phyloP scores from a whole-genome alignment of 2,113 vertebrate genomes.

The Proterorhinus semilunaris region DNA sequence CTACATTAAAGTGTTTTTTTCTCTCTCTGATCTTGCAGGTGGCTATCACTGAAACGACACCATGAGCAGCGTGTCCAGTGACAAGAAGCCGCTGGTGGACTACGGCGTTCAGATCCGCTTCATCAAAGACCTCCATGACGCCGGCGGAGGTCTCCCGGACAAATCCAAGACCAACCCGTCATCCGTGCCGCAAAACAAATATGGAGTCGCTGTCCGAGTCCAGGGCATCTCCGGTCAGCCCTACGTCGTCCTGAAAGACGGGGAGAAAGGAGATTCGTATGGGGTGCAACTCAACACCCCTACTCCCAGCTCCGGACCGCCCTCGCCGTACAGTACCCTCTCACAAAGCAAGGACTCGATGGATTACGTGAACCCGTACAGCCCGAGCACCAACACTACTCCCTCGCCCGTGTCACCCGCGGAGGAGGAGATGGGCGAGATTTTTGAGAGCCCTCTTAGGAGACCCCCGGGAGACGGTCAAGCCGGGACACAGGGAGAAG shows the following conservation, averaged over 20 bases:
- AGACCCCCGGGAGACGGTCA: slow-evolving; percentile 79
- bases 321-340: slow-evolving; percentile 67
- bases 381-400: slow-evolving; percentile 36
- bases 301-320: slow-evolving; percentile 55
- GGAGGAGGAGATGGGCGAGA: slow-evolving; percentile 58
- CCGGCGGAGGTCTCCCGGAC: slow-evolving; percentile 59
- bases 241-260: slow-evolving; percentile 92
- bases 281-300: slow-evolving; percentile 81
- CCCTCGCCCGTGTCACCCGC: slow-evolving; percentile 73
- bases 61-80: slow-evolving; percentile 75
- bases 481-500: slow-evolving; percentile 64
- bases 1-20: slow-evolving; percentile 21
- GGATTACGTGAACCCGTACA: slow-evolving; percentile 43
- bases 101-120: slow-evolving; percentile 96
- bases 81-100: slow-evolving; percentile 82
- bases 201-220: slow-evolving; percentile 91
- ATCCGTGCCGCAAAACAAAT: slow-evolving; percentile 75
- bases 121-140: slow-evolving; percentile 87
- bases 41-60: slow-evolving; percentile 13
- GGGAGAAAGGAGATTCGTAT: slow-evolving; percentile 87
- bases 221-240: slow-evolving; percentile 95
- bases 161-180: slow-evolving; percentile 51
- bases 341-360: slow-evolving; percentile 17
- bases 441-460: slow-evolving; percentile 68
- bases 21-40: slow-evolving; percentile 13